phyloP scores from a whole-genome alignment of 1,140 invertebrate genomes.

The Drosophila seguyi region DNA sequence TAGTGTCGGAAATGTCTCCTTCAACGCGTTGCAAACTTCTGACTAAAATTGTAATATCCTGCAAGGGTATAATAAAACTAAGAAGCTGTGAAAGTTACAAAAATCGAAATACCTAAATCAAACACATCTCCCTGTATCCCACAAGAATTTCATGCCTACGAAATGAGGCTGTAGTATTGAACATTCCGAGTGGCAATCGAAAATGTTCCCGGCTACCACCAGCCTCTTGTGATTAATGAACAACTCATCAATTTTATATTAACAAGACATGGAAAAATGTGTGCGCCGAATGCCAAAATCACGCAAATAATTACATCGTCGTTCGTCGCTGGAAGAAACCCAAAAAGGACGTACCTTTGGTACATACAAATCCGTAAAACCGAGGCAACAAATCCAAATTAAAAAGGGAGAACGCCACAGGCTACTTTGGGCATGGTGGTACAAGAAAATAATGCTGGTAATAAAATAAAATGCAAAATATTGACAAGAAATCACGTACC shows the following conservation, averaged over 20 bases:
- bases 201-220: background rate
- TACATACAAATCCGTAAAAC: constrained; percentile 11
- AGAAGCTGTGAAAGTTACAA: background rate
- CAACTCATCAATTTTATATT: constrained; percentile 68
- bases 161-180: constrained; percentile 18
- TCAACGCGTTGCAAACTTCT: too few relatives aligned
- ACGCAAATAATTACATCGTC: constrained; percentile 51
- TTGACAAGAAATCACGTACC: constrained; percentile 64
- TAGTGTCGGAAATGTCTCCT: too few relatives aligned
- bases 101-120: background rate
- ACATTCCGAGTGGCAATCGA: constrained; percentile 29
- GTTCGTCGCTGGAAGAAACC: constrained; percentile 1
- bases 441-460: constrained; percentile 49
- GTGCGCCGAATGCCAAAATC: constrained; percentile 54
- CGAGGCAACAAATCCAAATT: constrained; percentile 36
- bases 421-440: constrained; percentile 9
- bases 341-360: constrained; percentile 1
- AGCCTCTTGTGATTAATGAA: constrained; percentile 44
- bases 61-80: too few relatives aligned
- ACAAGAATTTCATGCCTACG: constrained; percentile 1
- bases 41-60: too few relatives aligned
- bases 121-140: background rate
- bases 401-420: constrained; percentile 22
- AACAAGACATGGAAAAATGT: constrained; percentile 51
- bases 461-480: constrained; percentile 56